A percentile compares a stretch with the other conserved stretches of the same genome.
Conservation (phyloP, 2,888 invertebrate genomes). For the Chelonus formosanus region DNA sequence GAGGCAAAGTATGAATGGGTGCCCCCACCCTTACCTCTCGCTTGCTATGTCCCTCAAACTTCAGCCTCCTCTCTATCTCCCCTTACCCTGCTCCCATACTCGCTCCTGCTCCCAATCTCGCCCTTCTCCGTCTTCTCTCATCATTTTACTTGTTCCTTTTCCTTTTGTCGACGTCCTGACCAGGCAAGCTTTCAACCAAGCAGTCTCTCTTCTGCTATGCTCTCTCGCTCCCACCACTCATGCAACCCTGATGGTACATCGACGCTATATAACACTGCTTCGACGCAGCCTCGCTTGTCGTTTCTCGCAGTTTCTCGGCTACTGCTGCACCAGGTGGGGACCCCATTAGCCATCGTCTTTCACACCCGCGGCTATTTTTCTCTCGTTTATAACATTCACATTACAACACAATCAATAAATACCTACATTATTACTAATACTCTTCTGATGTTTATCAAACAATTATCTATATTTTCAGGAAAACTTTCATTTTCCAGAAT, state of each 20-base stretch:
- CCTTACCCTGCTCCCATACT: slow-evolving; percentile 34
- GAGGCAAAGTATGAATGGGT: slow-evolving; percentile 63
- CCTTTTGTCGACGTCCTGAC: slow-evolving; percentile 12
- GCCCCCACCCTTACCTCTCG: slow-evolving; percentile 50
- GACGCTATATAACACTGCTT: slow-evolving; percentile 15
- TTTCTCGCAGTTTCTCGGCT: neutral
- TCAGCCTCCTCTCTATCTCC: slow-evolving; percentile 20
- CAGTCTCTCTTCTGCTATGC: neutral
- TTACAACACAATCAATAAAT: slow-evolving; percentile 15
- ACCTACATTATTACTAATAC: neutral
- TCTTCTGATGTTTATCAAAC: no score
- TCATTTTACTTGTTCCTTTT: slow-evolving; percentile 18
- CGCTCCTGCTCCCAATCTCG: slow-evolving; percentile 37
- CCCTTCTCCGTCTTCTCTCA: slow-evolving; percentile 14
- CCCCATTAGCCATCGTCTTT: slow-evolving; percentile 39
- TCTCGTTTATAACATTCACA: slow-evolving; percentile 14
- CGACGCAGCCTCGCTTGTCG: slow-evolving; percentile 13
- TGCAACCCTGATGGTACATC: slow-evolving; percentile 10
- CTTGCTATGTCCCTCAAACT: slow-evolving; percentile 25
- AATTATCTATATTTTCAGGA: neutral
- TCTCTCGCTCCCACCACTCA: slow-evolving; percentile 21
- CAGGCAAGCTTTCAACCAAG: neutral
- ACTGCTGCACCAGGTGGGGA: slow-evolving; percentile 38
- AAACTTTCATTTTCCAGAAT: neutral
- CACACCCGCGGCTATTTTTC: slow-evolving; percentile 41